Percentiles rank a stretch among this genome's conserved stretches.
Evolutionary conservation across 2,888 invertebrate genomes (phyloP).

Genomic region (Thymelicus lineola): DNA sequence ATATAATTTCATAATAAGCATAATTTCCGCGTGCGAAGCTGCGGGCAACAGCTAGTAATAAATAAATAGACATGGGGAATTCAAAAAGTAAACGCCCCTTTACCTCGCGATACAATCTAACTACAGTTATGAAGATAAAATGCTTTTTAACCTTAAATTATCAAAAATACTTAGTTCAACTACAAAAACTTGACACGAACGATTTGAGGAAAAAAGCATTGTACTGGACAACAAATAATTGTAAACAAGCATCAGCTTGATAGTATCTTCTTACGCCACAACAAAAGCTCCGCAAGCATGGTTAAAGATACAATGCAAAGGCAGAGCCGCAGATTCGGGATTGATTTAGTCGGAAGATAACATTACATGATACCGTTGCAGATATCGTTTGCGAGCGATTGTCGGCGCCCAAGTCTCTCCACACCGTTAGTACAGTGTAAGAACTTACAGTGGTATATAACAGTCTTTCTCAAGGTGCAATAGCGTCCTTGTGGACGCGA

Average conservation of each 20-base stretch:
- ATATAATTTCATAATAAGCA: too few species aligned
- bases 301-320: conserved; percentile 26
- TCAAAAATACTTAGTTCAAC: neutral
- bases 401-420: conserved; percentile 55
- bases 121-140: neutral
- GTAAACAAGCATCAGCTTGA: conserved; percentile 5
- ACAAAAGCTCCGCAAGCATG: conserved; percentile 9
- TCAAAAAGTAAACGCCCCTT: neutral
- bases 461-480: too few species aligned
- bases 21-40: too few species aligned
- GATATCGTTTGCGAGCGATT: conserved; percentile 68
- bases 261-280: conserved; percentile 7
- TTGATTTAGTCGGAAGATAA: conserved; percentile 59
- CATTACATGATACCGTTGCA: conserved; percentile 72
- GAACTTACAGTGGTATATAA: conserved; percentile 13
- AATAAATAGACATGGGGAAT: neutral
- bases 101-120: neutral
- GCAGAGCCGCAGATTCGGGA: conserved; percentile 23
- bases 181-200: neutral
- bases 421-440: conserved; percentile 45
- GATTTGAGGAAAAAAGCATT: neutral
- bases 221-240: conserved; percentile 3
- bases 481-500: too few species aligned
- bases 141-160: neutral
- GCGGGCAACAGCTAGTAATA: neutral